phyloP scores from a whole-genome alignment of 2,797 vertebrate genomes.

The Chaetophractus vellerosus region DNA sequence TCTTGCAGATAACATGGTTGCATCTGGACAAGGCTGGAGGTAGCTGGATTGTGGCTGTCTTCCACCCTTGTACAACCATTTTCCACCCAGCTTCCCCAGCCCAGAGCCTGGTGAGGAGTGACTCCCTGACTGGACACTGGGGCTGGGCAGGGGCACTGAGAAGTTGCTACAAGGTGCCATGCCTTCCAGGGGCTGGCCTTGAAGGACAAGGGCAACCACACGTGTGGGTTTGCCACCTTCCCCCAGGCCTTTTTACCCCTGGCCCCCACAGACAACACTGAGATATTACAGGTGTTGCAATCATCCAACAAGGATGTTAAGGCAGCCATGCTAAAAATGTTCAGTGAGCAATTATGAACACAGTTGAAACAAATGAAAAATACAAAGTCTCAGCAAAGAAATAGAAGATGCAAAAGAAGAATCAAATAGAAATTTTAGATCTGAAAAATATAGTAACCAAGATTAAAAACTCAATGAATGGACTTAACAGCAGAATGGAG shows the following conservation, averaged over 20 bases:
- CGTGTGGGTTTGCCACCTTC: slow-evolving; percentile 93
- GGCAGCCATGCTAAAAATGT: too few relatives aligned
- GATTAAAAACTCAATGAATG: not conserved
- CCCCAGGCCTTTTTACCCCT: slow-evolving; percentile 86
- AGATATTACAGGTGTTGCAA: not conserved
- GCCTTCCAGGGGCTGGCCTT: slow-evolving; percentile 88
- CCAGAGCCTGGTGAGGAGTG: slow-evolving; percentile 86
- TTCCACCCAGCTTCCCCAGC: slow-evolving; percentile 89
- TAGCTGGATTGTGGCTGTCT: slow-evolving; percentile 90
- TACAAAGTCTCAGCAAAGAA: too few relatives aligned
- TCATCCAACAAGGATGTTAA: too few relatives aligned
- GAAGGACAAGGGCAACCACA: slow-evolving; percentile 91
- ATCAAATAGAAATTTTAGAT: not conserved
- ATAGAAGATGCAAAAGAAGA: not conserved
- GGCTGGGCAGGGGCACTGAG: not conserved
- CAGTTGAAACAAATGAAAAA: not conserved
- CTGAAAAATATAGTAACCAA: not conserved
- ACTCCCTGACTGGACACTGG: slow-evolving; percentile 75
- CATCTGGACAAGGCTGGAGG: slow-evolving; percentile 84
- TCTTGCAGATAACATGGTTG: slow-evolving; percentile 93
- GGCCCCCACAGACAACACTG: not conserved
- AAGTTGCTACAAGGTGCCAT: slow-evolving; percentile 86
- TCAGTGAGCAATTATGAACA: not conserved
- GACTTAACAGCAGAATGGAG: not conserved
- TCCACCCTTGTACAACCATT: not conserved